Percentiles rank a stretch among this genome's conserved stretches.
phyloP scores from a whole-genome alignment of 2,888 invertebrate species.

The Julus scandinavius region DNA sequence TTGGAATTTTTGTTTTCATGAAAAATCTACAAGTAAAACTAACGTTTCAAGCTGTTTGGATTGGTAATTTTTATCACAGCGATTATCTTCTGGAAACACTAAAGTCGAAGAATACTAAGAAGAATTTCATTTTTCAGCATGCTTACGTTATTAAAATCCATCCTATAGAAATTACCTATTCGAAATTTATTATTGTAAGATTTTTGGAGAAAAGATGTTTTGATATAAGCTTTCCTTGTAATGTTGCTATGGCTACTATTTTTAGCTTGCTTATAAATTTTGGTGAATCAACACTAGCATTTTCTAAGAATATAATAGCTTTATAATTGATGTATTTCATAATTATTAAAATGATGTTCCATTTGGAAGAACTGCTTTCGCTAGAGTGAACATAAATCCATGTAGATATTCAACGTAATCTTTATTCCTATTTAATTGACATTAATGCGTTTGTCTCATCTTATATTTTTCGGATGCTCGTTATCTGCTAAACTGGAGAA shows the following conservation, averaged over 20 bases:
- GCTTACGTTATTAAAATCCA: neutral
- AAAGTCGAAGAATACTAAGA: neutral
- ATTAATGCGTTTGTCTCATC: slow-evolving; percentile 7
- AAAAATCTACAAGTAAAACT: no score
- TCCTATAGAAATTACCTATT: neutral
- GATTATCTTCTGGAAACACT: neutral
- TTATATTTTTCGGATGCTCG: neutral
- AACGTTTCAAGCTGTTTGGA: no score
- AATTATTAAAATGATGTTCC: neutral
- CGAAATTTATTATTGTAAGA: neutral
- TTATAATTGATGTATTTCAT: slow-evolving; percentile 10
- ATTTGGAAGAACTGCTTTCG: neutral
- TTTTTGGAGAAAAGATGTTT: neutral
- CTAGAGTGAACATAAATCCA: neutral
- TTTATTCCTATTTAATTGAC: slow-evolving; percentile 38
- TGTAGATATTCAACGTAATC: neutral
- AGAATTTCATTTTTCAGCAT: neutral
- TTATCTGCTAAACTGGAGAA: neutral
- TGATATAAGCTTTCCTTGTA: neutral
- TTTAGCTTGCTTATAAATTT: neutral
- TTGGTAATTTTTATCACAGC: no score
- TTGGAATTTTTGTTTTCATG: no score
- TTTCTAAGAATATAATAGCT: neutral
- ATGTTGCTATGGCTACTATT: neutral
- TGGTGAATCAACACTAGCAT: neutral